Conservation (phyloP, 1,140 invertebrate species). For the Magallana gigas region DNA sequence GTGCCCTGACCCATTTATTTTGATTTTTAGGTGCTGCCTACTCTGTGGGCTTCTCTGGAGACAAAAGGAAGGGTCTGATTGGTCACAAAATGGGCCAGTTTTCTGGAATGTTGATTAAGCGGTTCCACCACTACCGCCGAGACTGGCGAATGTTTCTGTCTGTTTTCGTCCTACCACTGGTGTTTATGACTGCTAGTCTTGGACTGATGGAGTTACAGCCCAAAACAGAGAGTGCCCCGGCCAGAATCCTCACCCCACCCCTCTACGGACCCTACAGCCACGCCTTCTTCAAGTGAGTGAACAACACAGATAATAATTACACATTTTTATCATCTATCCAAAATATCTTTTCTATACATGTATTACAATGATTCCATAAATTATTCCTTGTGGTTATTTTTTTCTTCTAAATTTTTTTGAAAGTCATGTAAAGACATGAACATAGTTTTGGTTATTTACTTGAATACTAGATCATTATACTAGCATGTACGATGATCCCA, state of each 20-base stretch:
- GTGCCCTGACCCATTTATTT: background rate
- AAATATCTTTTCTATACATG: too few relatives aligned
- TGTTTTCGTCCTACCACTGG: constrained; percentile 70
- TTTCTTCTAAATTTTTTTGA: background rate
- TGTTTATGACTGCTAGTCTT: constrained; percentile 70
- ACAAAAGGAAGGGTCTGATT: constrained; percentile 29
- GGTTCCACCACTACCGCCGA: constrained; percentile 75
- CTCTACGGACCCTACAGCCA: constrained; percentile 75
- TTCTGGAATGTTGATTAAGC: constrained; percentile 72
- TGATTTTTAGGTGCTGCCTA: background rate
- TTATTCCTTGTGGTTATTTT: background rate
- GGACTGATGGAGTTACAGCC: constrained; percentile 69
- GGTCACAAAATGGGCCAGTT: constrained; percentile 66
- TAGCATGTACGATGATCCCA: too few relatives aligned
- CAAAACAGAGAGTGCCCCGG: constrained; percentile 59
- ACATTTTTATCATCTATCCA: too few relatives aligned
- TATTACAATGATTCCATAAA: too few relatives aligned
- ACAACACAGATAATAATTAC: too few relatives aligned
- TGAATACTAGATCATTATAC: too few relatives aligned
- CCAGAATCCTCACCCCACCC: constrained; percentile 70
- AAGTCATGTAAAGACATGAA: background rate
- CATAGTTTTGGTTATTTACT: too few relatives aligned
- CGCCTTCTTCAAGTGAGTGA: constrained; percentile 69
- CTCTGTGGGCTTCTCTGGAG: background rate
- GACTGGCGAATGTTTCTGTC: constrained; percentile 73